Evolutionary conservation across 2,888 invertebrate genomes (phyloP), one percentile per base, ranked within the genome.

Genomic region (Coleophora flavipennella): DNA sequence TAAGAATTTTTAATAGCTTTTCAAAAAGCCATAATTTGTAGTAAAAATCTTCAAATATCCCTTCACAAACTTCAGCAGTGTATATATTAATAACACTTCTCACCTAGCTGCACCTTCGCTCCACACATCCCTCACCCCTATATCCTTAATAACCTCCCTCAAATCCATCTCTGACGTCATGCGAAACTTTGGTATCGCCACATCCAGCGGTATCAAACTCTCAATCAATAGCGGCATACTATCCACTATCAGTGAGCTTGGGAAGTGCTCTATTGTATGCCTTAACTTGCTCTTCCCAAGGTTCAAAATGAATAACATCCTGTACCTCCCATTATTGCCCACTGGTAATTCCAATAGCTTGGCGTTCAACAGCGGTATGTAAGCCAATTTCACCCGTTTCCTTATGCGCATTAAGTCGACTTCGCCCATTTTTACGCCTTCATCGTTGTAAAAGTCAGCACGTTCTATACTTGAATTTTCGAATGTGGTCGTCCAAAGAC

Each of bases 261-360:
- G 47, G 35, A 62, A 50, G 1, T 45, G 13, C 0, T 50, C 43
- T 8, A 62, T 43, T 3, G 48, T 38, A 12, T 46, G 36, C 34
- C 43, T 45, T 1, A 57, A 40, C 10, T 35, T 13, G 1, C 33
- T 41, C n/a, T 29, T 37, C 1, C 55, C 57, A 8, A 53, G 41
- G 3, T 52, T 50, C 1, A 59, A 40, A 3, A 49, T 55, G 1
- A 59, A 46, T 11, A 62, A 20, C 57, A 64, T 58, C 1, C 46
- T 47, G 29, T 58, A 67, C 12, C 60, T 48, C 0, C 56, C 56
- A 1, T 56, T 43, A 1, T 20, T 28, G 0, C 67, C 66, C 0
- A 67, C 55, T 0, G 66, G 65, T 1, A 67, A 38, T 34, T 62
- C 60, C 9, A 67, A 7, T 0, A 61, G 48, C 35, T 63, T 67